phyloP scores from a whole-genome alignment of 2,113 vertebrate genomes.

The Acrocephalus arundinaceus region DNA sequence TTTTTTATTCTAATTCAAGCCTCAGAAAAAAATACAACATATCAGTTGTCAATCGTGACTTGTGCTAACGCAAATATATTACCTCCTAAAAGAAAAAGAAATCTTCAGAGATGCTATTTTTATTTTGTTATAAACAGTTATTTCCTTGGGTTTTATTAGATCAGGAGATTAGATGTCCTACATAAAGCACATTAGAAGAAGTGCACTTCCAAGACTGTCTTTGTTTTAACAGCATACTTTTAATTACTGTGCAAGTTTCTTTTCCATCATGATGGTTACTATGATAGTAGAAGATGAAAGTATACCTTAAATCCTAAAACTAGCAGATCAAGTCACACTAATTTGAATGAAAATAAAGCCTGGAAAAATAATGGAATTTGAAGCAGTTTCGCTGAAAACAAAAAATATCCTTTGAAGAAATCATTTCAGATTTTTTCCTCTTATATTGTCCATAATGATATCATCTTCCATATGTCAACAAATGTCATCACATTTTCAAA shows the following conservation, averaged over 20 bases:
- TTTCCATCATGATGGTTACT: not conserved
- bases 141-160: not conserved
- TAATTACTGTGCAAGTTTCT: not conserved
- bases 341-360: not conserved
- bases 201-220: not conserved
- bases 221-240: not conserved
- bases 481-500: not conserved
- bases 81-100: not conserved
- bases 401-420: not conserved
- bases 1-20: not conserved
- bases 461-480: accelerated
- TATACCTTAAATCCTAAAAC: not conserved
- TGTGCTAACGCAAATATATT: not conserved
- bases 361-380: not conserved
- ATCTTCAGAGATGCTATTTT: not conserved
- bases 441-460: not conserved
- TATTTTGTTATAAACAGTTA: not conserved
- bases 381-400: not conserved
- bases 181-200: not conserved
- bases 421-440: not conserved
- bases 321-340: not conserved
- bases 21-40: not conserved
- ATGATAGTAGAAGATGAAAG: not conserved
- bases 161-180: not conserved
- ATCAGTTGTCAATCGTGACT: not conserved